phyloP scores from a whole-genome alignment of 2,888 invertebrate genomes.

The Acronicta leporina region DNA sequence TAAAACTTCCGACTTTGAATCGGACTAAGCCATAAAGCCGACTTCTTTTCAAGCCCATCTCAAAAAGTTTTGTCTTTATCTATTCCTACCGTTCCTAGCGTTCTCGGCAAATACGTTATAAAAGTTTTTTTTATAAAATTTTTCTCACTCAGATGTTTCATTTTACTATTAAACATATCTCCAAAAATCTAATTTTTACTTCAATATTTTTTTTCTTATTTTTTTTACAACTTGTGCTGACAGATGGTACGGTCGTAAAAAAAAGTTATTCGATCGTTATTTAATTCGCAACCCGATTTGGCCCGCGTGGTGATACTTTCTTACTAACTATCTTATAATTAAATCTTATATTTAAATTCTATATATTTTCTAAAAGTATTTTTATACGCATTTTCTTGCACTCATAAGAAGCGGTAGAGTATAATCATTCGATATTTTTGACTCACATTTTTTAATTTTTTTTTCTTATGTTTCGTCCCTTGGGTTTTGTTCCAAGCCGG shows the following conservation, averaged over 20 bases:
- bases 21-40: conserved; percentile 50
- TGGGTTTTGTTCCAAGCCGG: conserved; percentile 53
- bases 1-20: conserved; percentile 49
- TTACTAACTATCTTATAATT: conserved; percentile 64
- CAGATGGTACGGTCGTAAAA: conserved; percentile 75
- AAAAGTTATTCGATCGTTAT: conserved; percentile 50
- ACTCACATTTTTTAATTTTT: conserved; percentile 83
- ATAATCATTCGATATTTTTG: conserved; percentile 74
- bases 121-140: conserved; percentile 60
- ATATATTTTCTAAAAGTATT: conserved; percentile 82
- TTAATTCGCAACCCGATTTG: conserved; percentile 76
- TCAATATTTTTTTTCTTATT: conserved; percentile 72
- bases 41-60: conserved; percentile 46
- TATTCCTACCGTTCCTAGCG: conserved; percentile 54
- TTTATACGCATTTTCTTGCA: conserved; percentile 73
- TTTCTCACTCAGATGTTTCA: conserved; percentile 61
- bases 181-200: conserved; percentile 85
- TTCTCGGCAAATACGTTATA: conserved; percentile 54
- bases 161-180: conserved; percentile 86
- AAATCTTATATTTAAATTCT: conserved; percentile 63
- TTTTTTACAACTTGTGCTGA: conserved; percentile 73
- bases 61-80: conserved; percentile 45
- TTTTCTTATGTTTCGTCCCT: conserved; percentile 56
- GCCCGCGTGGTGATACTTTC: conserved; percentile 84
- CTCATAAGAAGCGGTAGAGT: conserved; percentile 81